A percentile compares a stretch with the other conserved stretches of the same genome.
These are phyloP conservation scores for Hydroisotoma schaefferi DNA, from an alignment of 2,888 invertebrate genomes.

Conservation along the genomic window DNA sequence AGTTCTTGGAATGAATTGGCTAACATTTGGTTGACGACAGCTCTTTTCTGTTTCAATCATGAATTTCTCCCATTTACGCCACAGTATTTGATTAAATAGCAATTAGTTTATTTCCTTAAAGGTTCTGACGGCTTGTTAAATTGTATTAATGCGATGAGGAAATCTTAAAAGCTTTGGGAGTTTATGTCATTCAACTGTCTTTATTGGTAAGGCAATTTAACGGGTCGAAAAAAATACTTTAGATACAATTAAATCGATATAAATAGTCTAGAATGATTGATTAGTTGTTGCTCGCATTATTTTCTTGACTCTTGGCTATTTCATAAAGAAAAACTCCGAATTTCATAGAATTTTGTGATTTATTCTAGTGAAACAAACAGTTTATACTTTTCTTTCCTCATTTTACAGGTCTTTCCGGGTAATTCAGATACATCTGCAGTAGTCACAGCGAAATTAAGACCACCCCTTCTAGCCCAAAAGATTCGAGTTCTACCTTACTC, in stretches of 20 bases:
- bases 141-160: background rate
- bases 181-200: constrained; percentile 1
- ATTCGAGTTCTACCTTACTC: constrained; percentile 77
- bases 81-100: constrained; percentile 21
- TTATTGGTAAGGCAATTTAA: too few relatives aligned
- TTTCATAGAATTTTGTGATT: too few relatives aligned
- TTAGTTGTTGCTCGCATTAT: too few relatives aligned
- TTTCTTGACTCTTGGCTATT: too few relatives aligned
- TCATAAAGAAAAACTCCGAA: too few relatives aligned
- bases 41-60: background rate
- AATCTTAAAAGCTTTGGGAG: background rate
- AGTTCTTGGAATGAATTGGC: too few relatives aligned
- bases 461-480: constrained; percentile 71
- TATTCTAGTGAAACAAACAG: background rate
- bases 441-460: constrained; percentile 68
- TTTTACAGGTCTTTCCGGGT: constrained; percentile 68
- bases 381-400: constrained; percentile 28
- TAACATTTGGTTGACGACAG: too few relatives aligned
- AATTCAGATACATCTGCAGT: constrained; percentile 76
- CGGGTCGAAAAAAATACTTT: too few relatives aligned
- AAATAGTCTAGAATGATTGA: too few relatives aligned
- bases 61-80: constrained; percentile 6
- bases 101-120: constrained; percentile 13
- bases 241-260: too few relatives aligned
- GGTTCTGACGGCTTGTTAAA: background rate